Evolutionary conservation across 2,888 invertebrate species (phyloP).

Genomic region (Phyllotreta striolata): DNA sequence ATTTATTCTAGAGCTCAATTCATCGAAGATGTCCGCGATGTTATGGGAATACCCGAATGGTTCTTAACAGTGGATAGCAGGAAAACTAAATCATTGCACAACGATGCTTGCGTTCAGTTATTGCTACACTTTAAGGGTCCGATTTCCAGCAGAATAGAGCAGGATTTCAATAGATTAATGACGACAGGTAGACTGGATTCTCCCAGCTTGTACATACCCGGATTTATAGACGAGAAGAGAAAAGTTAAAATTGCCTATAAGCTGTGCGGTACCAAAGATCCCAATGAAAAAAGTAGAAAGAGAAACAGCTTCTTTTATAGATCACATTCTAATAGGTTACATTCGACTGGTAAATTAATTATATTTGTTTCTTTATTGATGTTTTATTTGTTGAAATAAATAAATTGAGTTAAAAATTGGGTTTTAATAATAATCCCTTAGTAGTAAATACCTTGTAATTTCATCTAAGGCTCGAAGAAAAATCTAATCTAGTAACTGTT

Average conservation of each 20-base stretch:
- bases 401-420: constrained; percentile 6
- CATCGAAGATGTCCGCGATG: constrained; percentile 78
- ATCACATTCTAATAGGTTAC: constrained; percentile 12
- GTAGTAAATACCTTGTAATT: constrained; percentile 3
- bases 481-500: no score
- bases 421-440: background rate
- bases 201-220: constrained; percentile 81
- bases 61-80: constrained; percentile 86
- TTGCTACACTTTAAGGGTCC: constrained; percentile 88
- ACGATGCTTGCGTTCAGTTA: constrained; percentile 83
- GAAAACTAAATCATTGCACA: constrained; percentile 78
- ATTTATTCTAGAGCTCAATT: constrained; percentile 75
- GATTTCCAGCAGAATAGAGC: constrained; percentile 78
- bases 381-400: constrained; percentile 26
- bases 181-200: constrained; percentile 76
- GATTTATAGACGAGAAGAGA: constrained; percentile 74
- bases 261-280: constrained; percentile 79
- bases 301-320: constrained; percentile 40
- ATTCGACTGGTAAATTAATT: constrained; percentile 27
- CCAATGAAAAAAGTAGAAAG: constrained; percentile 70
- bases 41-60: constrained; percentile 91
- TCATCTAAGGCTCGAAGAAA: no score
- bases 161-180: constrained; percentile 79
- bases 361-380: constrained; percentile 15
- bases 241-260: constrained; percentile 77